A percentile compares a stretch with the other conserved stretches of the same genome.
Conservation (phyloP, 1,140 invertebrate species). For the Drepana arcuata region DNA sequence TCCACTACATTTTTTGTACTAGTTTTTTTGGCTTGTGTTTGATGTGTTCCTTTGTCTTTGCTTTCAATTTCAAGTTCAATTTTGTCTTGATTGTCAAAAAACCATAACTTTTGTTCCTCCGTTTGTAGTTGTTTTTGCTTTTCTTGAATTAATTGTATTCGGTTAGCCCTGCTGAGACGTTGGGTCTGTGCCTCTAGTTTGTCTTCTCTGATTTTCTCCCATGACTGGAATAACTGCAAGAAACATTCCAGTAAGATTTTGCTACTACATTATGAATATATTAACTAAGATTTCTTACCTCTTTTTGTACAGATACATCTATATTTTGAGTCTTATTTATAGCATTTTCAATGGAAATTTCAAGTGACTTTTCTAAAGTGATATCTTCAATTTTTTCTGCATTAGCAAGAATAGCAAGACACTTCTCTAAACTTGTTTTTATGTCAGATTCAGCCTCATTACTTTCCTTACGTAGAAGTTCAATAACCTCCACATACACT, state of each 20-base stretch:
- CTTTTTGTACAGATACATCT: constrained; percentile 71
- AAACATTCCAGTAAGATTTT: too few relatives aligned
- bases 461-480: constrained; percentile 32
- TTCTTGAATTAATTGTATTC: constrained; percentile 73
- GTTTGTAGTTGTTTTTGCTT: constrained; percentile 73
- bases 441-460: constrained; percentile 26
- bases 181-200: constrained; percentile 74
- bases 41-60: constrained; percentile 67
- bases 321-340: constrained; percentile 68
- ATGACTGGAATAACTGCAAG: constrained; percentile 73
- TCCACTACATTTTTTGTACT: constrained; percentile 53
- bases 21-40: constrained; percentile 63
- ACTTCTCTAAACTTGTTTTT: constrained; percentile 28
- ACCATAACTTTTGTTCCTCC: constrained; percentile 81
- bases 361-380: constrained; percentile 59
- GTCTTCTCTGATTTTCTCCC: constrained; percentile 72
- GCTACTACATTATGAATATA: constrained; percentile 7
- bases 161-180: constrained; percentile 68
- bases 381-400: constrained; percentile 15
- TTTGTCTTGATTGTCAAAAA: constrained; percentile 83
- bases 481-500: constrained; percentile 37
- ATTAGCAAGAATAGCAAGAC: constrained; percentile 31
- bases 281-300: constrained; percentile 54
- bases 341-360: constrained; percentile 69
- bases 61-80: constrained; percentile 81